phyloP scores from a whole-genome alignment of 2,113 vertebrate genomes.

The Cyprinodon variegatus region DNA sequence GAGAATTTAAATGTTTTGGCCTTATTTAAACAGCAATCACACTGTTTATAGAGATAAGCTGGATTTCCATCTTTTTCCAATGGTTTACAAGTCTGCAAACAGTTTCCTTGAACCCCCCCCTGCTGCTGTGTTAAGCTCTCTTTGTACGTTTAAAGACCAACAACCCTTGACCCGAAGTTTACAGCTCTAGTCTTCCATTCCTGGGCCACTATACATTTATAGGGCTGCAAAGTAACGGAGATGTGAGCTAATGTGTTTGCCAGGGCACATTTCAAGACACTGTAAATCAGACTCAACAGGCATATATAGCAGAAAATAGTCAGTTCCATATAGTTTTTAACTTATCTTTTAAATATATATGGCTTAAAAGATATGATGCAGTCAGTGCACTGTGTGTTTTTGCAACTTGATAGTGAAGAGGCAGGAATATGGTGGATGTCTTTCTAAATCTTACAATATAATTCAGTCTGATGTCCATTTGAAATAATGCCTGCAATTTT shows the following conservation, averaged over 20 bases:
- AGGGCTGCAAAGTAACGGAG: conserved; percentile 57
- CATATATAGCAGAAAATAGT: not conserved
- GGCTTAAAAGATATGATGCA: not conserved
- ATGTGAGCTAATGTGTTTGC: conserved; percentile 19
- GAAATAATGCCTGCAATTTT: not conserved
- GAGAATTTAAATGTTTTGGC: conserved; percentile 12
- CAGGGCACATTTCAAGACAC: conserved; percentile 8
- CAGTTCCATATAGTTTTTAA: not conserved
- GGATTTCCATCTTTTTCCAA: conserved; percentile 29
- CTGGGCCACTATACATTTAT: conserved; percentile 37
- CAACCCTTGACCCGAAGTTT: conserved; percentile 63
- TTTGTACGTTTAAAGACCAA: conserved; percentile 62
- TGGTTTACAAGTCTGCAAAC: conserved; percentile 66
- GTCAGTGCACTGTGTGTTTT: not conserved
- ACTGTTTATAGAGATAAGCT: conserved; percentile 24
- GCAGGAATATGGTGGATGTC: not conserved
- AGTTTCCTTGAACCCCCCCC: conserved; percentile 57
- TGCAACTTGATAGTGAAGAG: not conserved
- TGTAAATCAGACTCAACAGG: conserved; percentile 1
- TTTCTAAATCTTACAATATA: not conserved
- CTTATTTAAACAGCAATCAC: conserved; percentile 28
- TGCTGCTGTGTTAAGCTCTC: conserved; percentile 59
- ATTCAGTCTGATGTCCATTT: not conserved
- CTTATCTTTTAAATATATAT: too few species aligned
- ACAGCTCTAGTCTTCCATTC: conserved; percentile 32